These are phyloP conservation scores for Halocynthia aurantium DNA, from an alignment of 23 tunicate genomes.

Conservation along the genomic window DNA sequence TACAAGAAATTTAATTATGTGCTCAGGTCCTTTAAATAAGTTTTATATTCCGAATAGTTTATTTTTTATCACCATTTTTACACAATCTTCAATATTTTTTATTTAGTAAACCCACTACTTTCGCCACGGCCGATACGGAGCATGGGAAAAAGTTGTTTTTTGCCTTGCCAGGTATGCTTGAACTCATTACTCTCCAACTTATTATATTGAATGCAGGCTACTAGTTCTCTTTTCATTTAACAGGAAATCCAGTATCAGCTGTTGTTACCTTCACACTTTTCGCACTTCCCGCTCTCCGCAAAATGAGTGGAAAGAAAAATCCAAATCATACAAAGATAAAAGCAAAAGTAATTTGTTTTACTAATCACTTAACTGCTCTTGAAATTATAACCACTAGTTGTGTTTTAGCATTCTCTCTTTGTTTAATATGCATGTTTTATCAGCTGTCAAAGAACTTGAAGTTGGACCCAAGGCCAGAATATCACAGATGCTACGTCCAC, in stretches of 20 bases:
- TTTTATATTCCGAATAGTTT: too few species aligned
- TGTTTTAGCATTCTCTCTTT: too few species aligned
- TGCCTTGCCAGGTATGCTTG: constrained; percentile 77
- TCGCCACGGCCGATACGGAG: constrained; percentile 62
- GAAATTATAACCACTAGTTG: not conserved
- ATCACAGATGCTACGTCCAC: constrained; percentile 60
- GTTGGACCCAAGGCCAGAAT: constrained; percentile 87
- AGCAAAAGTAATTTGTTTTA: constrained; percentile 43
- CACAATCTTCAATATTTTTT: not conserved
- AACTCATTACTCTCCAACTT: not conserved
- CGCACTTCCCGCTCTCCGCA: constrained; percentile 63
- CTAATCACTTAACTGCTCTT: not conserved
- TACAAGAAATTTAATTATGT: not conserved
- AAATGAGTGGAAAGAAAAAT: constrained; percentile 61
- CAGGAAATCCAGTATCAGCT: constrained; percentile 96
- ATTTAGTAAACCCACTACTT: constrained; percentile 93
- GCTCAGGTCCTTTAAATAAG: not conserved
- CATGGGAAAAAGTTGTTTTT: constrained; percentile 50
- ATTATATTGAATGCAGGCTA: not conserved
- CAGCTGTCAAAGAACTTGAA: constrained; percentile 66
- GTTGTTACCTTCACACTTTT: constrained; percentile 87
- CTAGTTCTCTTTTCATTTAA: not conserved
- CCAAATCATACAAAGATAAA: constrained; percentile 68
- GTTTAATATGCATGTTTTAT: not conserved
- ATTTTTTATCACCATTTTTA: constrained; percentile 5